Percentiles rank a stretch among this genome's conserved stretches.
phyloP scores from a whole-genome alignment of 2,113 vertebrate species.

The Heptranchias perlo region DNA sequence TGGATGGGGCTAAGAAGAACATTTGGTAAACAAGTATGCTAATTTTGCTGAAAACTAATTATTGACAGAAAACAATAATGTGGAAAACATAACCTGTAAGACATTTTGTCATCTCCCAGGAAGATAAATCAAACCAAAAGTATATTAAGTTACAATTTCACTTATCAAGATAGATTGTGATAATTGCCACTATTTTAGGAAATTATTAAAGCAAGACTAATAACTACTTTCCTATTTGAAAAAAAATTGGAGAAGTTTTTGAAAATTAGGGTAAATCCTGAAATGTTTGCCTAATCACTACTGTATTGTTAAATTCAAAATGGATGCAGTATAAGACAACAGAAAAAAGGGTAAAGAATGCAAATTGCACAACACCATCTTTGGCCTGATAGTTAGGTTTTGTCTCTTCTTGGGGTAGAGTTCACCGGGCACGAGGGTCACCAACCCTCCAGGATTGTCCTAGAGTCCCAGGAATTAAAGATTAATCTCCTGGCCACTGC shows the following conservation, averaged over 20 bases:
- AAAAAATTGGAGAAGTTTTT: not conserved
- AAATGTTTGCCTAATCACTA: not conserved
- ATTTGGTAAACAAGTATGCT: not conserved
- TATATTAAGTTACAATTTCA: not conserved
- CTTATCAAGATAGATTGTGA: not conserved
- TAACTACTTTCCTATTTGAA: not conserved
- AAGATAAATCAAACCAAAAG: not conserved
- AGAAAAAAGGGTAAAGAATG: not conserved
- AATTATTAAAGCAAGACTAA: not conserved
- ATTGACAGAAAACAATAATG: not conserved
- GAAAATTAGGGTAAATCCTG: not conserved
- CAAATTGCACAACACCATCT: not conserved
- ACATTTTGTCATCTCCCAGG: not conserved
- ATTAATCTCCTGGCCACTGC: not conserved
- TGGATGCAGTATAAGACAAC: not conserved
- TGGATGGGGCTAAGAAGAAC: not conserved
- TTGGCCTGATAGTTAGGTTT: not conserved
- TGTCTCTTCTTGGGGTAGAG: not conserved
- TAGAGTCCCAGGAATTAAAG: not conserved
- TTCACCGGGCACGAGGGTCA: too few species aligned
- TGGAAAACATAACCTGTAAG: not conserved
- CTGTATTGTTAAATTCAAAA: not conserved
- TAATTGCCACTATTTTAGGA: not conserved
- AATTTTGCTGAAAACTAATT: slow-evolving; percentile 7
- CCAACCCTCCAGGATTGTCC: too few species aligned